phyloP scores from a whole-genome alignment of 2,113 vertebrate genomes.

The Fregetta grallaria region DNA sequence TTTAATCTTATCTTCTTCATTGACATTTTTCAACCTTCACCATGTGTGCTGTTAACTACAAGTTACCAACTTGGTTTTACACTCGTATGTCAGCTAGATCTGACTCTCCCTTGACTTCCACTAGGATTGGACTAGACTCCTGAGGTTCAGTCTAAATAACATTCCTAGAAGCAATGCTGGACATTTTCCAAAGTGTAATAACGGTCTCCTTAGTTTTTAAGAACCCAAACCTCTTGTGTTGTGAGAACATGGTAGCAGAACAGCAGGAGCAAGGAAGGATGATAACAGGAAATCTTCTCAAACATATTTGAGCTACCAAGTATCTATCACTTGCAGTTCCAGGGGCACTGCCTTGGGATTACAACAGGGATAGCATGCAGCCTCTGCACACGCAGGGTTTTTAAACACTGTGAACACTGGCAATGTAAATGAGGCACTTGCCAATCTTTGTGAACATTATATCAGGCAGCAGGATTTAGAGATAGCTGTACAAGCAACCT shows the following conservation, averaged over 20 bases:
- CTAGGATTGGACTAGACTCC: neutral
- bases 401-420: neutral
- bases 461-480: neutral
- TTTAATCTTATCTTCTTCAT: neutral
- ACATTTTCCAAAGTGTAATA: neutral
- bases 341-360: neutral
- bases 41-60: neutral
- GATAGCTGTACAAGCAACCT: neutral
- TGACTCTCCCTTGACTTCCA: neutral
- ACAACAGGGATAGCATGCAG: neutral
- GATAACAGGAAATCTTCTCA: constrained; percentile 46
- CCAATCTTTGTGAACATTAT: neutral
- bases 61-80: neutral
- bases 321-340: constrained; percentile 33
- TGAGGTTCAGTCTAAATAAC: neutral
- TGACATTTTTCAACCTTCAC: neutral
- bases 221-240: neutral
- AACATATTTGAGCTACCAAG: constrained; percentile 18
- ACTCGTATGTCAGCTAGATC: neutral
- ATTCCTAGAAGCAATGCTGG: neutral
- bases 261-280: neutral
- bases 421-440: neutral
- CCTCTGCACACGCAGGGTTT: neutral
- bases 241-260: neutral
- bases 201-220: neutral